These are phyloP conservation scores for Dendrolimus houi DNA, from an alignment of 2,888 invertebrate genomes.

Conservation along the genomic window DNA sequence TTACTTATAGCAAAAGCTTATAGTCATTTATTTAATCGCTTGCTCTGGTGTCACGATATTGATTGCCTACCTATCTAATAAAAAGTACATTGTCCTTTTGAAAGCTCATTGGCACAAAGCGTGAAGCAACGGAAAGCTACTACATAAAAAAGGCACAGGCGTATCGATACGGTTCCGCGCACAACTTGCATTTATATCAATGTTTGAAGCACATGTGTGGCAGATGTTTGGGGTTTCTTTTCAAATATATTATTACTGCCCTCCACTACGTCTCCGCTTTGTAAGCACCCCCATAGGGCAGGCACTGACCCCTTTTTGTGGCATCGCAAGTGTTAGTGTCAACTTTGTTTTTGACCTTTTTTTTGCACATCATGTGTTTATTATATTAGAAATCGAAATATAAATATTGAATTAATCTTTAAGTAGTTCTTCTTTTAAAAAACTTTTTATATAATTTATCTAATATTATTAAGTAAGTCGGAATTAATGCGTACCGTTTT, in stretches of 20 bases:
- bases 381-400: background rate
- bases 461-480: too few species aligned
- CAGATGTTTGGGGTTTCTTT: conserved; percentile 72
- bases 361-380: conserved; percentile 17
- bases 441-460: too few species aligned
- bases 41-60: too few species aligned
- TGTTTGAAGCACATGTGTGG: conserved; percentile 65
- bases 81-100: conserved; percentile 58
- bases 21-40: too few species aligned
- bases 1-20: too few species aligned
- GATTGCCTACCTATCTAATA: conserved; percentile 10
- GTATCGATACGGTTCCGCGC: conserved; percentile 56
- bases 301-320: conserved; percentile 68
- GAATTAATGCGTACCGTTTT: too few species aligned
- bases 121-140: conserved; percentile 65
- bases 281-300: conserved; percentile 47
- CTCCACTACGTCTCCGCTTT: conserved; percentile 32
- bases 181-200: conserved; percentile 63
- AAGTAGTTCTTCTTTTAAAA: too few species aligned
- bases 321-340: conserved; percentile 32
- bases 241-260: conserved; percentile 60
- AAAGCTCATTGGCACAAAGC: conserved; percentile 63
- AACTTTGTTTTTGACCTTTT: conserved; percentile 56
- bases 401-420: too few species aligned
- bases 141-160: conserved; percentile 51